Percentiles rank a stretch among this genome's conserved stretches.
phyloP scores from a whole-genome alignment of 2,888 invertebrate species.

The Tetranychus piercei region DNA sequence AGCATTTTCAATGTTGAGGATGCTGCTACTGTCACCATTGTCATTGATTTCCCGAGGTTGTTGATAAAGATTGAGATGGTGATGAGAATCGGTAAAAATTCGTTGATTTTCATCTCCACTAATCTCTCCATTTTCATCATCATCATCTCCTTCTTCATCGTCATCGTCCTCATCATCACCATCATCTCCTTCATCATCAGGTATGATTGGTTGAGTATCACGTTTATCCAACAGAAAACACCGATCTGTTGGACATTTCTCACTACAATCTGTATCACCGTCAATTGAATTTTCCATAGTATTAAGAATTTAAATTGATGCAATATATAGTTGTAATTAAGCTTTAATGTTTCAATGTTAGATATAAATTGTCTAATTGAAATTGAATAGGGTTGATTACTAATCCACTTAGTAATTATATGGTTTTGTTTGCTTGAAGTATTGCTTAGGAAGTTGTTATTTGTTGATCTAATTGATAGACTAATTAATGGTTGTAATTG shows the following conservation, averaged over 20 bases:
- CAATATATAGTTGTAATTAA: neutral
- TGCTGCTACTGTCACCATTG: neutral
- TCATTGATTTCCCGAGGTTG: no score
- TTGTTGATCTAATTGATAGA: no score
- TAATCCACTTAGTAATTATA: no score
- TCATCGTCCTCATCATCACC: neutral
- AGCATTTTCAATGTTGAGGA: neutral
- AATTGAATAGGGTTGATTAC: no score
- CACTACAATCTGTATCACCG: neutral
- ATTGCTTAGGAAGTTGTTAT: no score
- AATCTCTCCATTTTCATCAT: neutral
- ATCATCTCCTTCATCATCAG: conserved; percentile 1
- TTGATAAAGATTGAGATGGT: no score
- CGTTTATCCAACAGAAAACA: neutral
- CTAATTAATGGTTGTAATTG: no score
- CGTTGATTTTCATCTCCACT: no score
- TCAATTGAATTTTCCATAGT: neutral
- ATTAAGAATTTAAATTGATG: neutral
- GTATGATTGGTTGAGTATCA: neutral
- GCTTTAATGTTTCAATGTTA: no score
- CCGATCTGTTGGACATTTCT: neutral
- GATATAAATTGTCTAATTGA: no score
- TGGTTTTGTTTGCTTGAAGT: no score
- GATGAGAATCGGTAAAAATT: no score
- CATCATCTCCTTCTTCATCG: neutral